A percentile compares a stretch with the other conserved stretches of the same genome.
Conservation (phyloP, 2,888 invertebrate genomes). For the Tinea pellionella region DNA sequence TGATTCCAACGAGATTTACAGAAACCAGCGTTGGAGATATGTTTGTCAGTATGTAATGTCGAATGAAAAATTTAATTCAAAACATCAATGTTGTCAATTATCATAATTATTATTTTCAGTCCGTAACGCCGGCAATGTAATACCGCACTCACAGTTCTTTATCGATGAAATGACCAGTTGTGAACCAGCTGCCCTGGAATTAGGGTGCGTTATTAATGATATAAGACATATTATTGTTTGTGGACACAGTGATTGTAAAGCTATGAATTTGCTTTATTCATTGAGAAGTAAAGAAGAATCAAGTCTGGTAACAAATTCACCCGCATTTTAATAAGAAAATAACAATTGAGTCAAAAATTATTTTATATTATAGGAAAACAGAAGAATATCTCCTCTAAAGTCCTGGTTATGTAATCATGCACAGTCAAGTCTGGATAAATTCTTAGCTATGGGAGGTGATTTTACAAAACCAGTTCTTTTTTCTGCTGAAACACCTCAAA, state of each 20-base stretch:
- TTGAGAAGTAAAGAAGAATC: constrained; percentile 83
- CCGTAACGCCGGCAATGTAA: constrained; percentile 95
- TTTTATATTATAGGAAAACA: constrained; percentile 69
- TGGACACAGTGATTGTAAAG: constrained; percentile 98
- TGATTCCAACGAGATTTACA: constrained; percentile 95
- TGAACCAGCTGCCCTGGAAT: constrained; percentile 95
- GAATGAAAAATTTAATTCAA: too few species aligned
- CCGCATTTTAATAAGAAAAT: too few species aligned
- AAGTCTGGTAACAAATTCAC: constrained; percentile 31
- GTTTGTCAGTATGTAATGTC: constrained; percentile 83
- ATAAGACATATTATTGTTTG: constrained; percentile 94
- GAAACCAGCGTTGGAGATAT: constrained; percentile 97
- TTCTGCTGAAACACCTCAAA: constrained; percentile 86
- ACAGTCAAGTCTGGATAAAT: constrained; percentile 82
- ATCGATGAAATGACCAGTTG: constrained; percentile 89
- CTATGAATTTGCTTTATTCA: constrained; percentile 92
- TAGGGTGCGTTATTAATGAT: constrained; percentile 92
- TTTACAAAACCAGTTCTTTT: constrained; percentile 82
- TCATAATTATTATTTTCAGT: constrained; percentile 67
- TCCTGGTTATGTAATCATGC: constrained; percentile 94
- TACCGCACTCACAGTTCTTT: constrained; percentile 92
- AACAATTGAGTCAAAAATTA: not conserved
- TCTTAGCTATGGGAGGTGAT: constrained; percentile 75
- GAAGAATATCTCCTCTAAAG: constrained; percentile 87
- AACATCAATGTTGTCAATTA: not conserved